phyloP scores from a whole-genome alignment of 2,113 vertebrate species.

The Prietella phreatophila region DNA sequence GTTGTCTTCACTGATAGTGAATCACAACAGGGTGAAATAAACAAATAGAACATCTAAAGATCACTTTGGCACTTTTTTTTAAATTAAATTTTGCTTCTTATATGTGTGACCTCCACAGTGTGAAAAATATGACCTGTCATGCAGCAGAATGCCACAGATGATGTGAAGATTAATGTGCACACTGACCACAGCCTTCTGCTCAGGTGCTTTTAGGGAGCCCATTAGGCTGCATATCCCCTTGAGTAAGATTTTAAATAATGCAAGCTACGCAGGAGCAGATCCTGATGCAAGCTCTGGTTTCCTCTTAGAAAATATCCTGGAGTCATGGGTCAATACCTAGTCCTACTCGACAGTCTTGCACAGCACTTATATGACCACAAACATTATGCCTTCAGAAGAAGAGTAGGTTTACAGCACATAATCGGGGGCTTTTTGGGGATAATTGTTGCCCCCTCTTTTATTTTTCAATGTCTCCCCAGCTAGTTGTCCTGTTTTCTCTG shows the following conservation, averaged over 20 bases:
- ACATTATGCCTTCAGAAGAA: slow-evolving; percentile 38
- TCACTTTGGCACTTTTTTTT: not conserved
- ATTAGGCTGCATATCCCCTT: slow-evolving; percentile 42
- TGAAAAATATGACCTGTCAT: slow-evolving; percentile 46
- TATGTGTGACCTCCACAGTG: slow-evolving; percentile 24
- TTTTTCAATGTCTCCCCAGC: not conserved
- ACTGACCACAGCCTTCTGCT: slow-evolving; percentile 41
- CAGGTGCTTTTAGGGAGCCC: slow-evolving; percentile 50
- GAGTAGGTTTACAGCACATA: slow-evolving; percentile 22
- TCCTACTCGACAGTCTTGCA: slow-evolving; percentile 39
- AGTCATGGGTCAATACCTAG: slow-evolving; percentile 53
- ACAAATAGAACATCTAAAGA: not conserved
- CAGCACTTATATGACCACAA: slow-evolving; percentile 36
- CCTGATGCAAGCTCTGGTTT: slow-evolving; percentile 51
- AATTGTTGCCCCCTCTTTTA: not conserved
- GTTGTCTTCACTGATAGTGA: not conserved
- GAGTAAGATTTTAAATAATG: slow-evolving; percentile 51
- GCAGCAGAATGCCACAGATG: slow-evolving; percentile 48
- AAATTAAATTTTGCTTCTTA: not conserved
- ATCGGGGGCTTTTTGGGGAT: too few species aligned
- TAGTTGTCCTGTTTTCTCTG: slow-evolving; percentile 3
- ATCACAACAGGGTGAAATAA: not conserved
- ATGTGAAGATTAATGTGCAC: slow-evolving; percentile 44
- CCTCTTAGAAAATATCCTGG: slow-evolving; percentile 48
- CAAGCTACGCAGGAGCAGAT: slow-evolving; percentile 38